Conservation (phyloP, 2,888 invertebrate species). For the Meganola albula region DNA sequence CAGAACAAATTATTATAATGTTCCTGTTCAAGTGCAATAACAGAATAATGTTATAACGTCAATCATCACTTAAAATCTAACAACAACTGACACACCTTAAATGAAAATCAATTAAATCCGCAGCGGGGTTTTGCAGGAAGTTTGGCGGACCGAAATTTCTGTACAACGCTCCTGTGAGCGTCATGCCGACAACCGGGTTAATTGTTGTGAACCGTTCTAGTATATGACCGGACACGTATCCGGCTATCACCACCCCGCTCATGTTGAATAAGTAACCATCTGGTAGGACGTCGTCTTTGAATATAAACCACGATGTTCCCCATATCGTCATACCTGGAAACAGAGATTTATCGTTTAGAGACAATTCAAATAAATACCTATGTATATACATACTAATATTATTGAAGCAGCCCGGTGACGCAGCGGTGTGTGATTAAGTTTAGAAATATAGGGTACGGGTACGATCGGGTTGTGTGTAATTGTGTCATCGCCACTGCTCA, state of each 20-base stretch:
- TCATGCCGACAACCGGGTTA: constrained; percentile 65
- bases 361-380: no score
- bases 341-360: no score
- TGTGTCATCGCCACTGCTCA: no score
- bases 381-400: no score
- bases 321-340: constrained; percentile 58
- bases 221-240: constrained; percentile 60
- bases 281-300: constrained; percentile 48
- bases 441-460: no score
- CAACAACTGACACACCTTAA: constrained; percentile 48
- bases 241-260: constrained; percentile 47
- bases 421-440: no score
- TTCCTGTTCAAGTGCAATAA: no score
- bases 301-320: constrained; percentile 58
- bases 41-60: constrained; percentile 2
- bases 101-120: constrained; percentile 60
- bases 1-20: no score
- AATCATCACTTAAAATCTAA: constrained; percentile 3
- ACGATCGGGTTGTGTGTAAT: no score
- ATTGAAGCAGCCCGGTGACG: no score
- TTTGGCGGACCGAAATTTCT: constrained; percentile 53
- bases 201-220: constrained; percentile 62
- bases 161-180: constrained; percentile 56
- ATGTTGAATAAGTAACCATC: constrained; percentile 56
- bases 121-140: constrained; percentile 49